Conservation (phyloP, 2,888 invertebrate species). For the Cordilura impudica region DNA sequence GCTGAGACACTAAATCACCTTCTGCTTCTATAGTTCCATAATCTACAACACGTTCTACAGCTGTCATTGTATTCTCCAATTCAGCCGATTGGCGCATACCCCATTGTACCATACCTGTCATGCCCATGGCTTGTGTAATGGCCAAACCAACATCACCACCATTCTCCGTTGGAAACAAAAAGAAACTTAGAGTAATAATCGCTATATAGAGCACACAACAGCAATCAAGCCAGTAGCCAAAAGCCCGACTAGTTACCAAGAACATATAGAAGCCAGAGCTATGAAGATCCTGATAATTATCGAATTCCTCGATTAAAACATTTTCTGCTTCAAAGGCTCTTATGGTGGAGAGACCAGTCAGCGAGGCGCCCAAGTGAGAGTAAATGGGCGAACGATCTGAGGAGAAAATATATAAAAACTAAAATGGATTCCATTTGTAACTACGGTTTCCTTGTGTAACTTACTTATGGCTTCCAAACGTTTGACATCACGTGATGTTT, state of each 20-base stretch:
- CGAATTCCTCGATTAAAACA: slow-evolving; percentile 88
- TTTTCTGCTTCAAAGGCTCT: slow-evolving; percentile 91
- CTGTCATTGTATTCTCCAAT: slow-evolving; percentile 91
- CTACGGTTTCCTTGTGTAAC: slow-evolving; percentile 74
- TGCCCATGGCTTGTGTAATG: slow-evolving; percentile 87
- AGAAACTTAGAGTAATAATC: slow-evolving; percentile 90
- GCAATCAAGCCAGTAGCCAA: slow-evolving; percentile 94
- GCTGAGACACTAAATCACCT: slow-evolving; percentile 82
- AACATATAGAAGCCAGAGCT: slow-evolving; percentile 95
- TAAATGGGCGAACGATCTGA: slow-evolving; percentile 94
- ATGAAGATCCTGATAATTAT: slow-evolving; percentile 89
- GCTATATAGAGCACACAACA: slow-evolving; percentile 92
- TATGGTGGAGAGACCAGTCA: slow-evolving; percentile 94
- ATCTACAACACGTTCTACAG: slow-evolving; percentile 89
- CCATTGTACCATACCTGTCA: slow-evolving; percentile 86
- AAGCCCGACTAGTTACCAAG: slow-evolving; percentile 93
- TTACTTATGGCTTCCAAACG: slow-evolving; percentile 88
- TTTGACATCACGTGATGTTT: slow-evolving; percentile 90
- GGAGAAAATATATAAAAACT: background rate
- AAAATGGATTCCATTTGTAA: background rate
- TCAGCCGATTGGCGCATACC: slow-evolving; percentile 95
- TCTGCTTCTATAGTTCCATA: slow-evolving; percentile 80
- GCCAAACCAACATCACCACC: slow-evolving; percentile 89
- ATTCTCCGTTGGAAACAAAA: slow-evolving; percentile 83
- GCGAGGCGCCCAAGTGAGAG: slow-evolving; percentile 91